A percentile compares a stretch with the other conserved stretches of the same genome.
Evolutionary conservation across 2,888 invertebrate species (phyloP).

Genomic region (Hedychridium roseum): DNA sequence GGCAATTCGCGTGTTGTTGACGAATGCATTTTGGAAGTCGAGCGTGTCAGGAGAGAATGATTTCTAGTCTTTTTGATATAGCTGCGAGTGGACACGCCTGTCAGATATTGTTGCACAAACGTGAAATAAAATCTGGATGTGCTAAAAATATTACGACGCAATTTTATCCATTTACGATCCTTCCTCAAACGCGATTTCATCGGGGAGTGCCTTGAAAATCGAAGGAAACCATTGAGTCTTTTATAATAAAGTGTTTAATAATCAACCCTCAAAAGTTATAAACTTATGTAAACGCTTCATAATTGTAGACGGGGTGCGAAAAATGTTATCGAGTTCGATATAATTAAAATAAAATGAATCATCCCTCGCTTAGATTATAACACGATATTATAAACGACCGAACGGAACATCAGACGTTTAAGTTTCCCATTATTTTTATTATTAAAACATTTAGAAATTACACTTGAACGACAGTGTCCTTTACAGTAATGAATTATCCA

Average conservation of each 20-base stretch:
- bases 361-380: not conserved
- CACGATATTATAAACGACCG: not conserved
- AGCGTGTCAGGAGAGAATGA: too few species aligned
- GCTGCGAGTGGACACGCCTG: conserved; percentile 33
- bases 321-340: too few species aligned
- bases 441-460: conserved; percentile 62
- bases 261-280: too few species aligned
- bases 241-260: too few species aligned
- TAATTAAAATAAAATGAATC: too few species aligned
- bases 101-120: conserved; percentile 32
- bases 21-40: too few species aligned
- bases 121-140: conserved; percentile 46
- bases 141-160: conserved; percentile 22
- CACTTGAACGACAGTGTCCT: conserved; percentile 48
- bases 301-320: too few species aligned
- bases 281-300: too few species aligned
- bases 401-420: conserved; percentile 12
- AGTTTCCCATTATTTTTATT: conserved; percentile 49
- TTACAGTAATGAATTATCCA: conserved; percentile 44
- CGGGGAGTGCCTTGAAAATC: too few species aligned
- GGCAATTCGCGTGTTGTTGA: too few species aligned
- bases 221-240: too few species aligned
- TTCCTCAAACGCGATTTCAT: not conserved
- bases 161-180: conserved; percentile 1
- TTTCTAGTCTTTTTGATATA: conserved; percentile 39